Evolutionary conservation across 2,888 invertebrate species (phyloP), one percentile per base, ranked within the genome.

Genomic region (Rotaria macrura): DNA sequence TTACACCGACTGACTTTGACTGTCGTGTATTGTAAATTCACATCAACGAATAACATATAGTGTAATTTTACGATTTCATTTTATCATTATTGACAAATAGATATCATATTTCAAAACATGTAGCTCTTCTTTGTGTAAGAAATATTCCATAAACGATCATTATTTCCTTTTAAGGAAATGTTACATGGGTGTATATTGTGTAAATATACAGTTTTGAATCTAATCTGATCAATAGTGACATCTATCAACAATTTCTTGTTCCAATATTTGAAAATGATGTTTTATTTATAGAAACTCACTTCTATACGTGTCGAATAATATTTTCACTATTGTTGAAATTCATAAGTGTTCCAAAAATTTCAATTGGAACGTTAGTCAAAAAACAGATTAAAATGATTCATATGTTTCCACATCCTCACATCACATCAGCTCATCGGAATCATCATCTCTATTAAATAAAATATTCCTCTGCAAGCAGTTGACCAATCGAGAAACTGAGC

Each of bases 351-450:
- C 29, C 29, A 34, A 10, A 1, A 65, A 34, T 65, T 65, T 34
- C 34, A 65, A 65, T 65, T 65, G 65, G 65, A 65, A 65, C 65
- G 5, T 65, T 4, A 65, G 3, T 65, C 47, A 20, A 65, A 65
- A 34, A 34, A 34, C 20, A 65, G 65, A 38, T 65, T 65, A 65
- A 17, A 38, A 65, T 65, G 65, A 65, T 7, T 65, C 65, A 65
- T 17, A 34, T 65, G 17, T 17, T 65, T 65, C 65, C 57, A 57
- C 57, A 57, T 57, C 57, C n/a, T n/a, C n/a, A n/a, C n/a, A n/a
- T n/a, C 65, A 65, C 65, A 65, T 65, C 65, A 65, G 29, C 65
- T 65, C 65, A 65, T 65, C 34, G n/a, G n/a, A n/a, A 65, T 65
- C 65, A 9, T 1, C 47, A 47, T 20, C 65, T 17, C 49, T 49